Base-by-base conservation (phyloP, 2,888 invertebrate genomes). In the Agonum fuliginosum region DNA sequence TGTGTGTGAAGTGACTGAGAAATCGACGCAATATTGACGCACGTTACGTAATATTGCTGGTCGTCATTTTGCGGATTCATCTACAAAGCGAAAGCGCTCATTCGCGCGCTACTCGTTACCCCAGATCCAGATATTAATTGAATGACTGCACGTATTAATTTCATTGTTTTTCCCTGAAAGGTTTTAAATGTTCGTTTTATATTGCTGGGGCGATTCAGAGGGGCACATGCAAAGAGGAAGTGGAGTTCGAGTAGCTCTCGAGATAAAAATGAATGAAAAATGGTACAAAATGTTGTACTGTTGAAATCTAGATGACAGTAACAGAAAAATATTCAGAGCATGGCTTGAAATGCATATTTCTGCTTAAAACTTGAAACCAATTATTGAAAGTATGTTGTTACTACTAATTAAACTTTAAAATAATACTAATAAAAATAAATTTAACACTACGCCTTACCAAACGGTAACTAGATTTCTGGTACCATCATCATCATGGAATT, bases 81-180 rank as follows among this genome's bases (percentile, higher is more conserved):
- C 73, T 73, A n/a, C n/a, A n/a, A 37, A 62, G 58, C 58, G 58
- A 2, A n/a, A 54, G 8, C 17, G 48, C 24, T 22, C 22, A 24
- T n/a, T 54, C 54, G 22, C 12, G 10, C 46, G 14, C 17, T 46
- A 30, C 30, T 17, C 17, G 58, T 62, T 30, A 62, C 58, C 58
- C 58, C 58, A 30, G 19, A 62, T 22, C 22, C 51, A 22, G 22
- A 22, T 62, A 62, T 62, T 73, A 73, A 73, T 73, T 73, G 73
- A 73, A 73, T 73, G 73, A 73, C 73, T 58, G 73, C 54, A 37
- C 73, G 41, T 73, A 73, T 73, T 73, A 73, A 73, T 73, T 73
- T 73, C 73, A 73, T 73, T 73, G 73, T 73, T 73, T 73, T 58
- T 58, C 58, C 2, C 73, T 73, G 73, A 73, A 73, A 73, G 73